These are phyloP conservation scores for Syngnathus floridae DNA, from an alignment of 2,113 vertebrate species.

Conservation along the genomic window DNA sequence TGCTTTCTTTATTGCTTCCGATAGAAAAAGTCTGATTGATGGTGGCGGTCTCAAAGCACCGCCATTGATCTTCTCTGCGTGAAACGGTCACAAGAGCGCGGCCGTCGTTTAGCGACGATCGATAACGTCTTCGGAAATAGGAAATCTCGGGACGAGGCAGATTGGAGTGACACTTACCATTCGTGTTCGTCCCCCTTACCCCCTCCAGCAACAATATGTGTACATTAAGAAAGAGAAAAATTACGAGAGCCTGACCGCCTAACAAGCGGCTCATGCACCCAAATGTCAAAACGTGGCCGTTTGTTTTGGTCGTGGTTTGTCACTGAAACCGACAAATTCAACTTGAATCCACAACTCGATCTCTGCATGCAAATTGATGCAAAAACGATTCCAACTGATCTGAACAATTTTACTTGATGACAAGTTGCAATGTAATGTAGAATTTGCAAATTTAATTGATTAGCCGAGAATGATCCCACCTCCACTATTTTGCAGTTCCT, in stretches of 20 bases:
- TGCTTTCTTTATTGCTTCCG: neutral
- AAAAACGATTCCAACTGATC: too few species aligned
- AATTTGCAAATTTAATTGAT: too few species aligned
- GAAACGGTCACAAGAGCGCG: neutral
- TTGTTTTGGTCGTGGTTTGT: neutral
- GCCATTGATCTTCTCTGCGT: neutral
- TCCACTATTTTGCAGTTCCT: too few species aligned
- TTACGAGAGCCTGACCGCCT: too few species aligned
- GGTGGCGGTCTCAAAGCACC: neutral
- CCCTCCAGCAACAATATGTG: neutral
- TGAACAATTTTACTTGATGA: too few species aligned
- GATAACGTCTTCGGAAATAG: neutral
- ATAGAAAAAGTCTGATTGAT: constrained; percentile 1
- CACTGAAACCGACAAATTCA: neutral
- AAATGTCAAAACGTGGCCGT: neutral
- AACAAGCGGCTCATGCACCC: neutral
- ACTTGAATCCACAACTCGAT: neutral
- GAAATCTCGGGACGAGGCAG: neutral
- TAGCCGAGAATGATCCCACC: too few species aligned
- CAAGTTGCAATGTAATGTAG: too few species aligned
- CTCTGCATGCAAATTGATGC: too few species aligned
- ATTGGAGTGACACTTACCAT: neutral
- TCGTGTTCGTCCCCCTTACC: neutral
- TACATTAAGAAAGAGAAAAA: neutral
- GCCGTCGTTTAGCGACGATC: neutral